Evolutionary conservation across 2,888 invertebrate species (phyloP).

Genomic region (Aphodius granarius): DNA sequence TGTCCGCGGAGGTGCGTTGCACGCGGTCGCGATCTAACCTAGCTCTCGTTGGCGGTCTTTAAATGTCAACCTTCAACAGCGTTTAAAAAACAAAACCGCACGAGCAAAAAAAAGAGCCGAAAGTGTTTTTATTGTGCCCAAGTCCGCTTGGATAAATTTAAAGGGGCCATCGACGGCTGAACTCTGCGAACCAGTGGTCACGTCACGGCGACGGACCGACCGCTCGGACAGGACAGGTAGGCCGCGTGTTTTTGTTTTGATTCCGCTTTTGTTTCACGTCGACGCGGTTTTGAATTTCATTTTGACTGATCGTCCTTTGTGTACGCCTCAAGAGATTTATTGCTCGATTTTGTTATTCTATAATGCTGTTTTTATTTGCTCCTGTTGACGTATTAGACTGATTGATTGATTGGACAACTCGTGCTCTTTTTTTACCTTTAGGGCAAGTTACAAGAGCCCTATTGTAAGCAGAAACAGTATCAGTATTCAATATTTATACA

Average conservation of each 20-base stretch:
- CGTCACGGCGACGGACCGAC: background rate
- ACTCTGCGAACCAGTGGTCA: background rate
- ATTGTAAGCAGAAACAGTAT: background rate
- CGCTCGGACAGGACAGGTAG: conserved; percentile 22
- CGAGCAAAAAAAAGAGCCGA: background rate
- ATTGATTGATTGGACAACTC: background rate
- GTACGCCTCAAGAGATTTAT: background rate
- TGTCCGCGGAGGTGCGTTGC: background rate
- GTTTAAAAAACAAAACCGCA: background rate
- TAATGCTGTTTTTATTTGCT: background rate
- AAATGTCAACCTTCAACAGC: background rate
- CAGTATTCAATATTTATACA: too few relatives aligned
- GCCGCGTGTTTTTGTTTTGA: conserved; percentile 22
- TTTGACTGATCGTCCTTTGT: background rate
- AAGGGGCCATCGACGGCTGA: background rate
- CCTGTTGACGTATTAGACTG: background rate
- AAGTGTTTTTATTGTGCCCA: background rate
- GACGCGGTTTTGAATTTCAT: background rate
- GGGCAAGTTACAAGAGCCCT: too few relatives aligned
- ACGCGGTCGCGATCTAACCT: background rate
- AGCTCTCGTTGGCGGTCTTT: background rate
- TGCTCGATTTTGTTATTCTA: background rate
- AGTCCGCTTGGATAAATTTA: background rate
- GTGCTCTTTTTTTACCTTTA: too few relatives aligned
- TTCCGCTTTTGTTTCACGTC: conserved; percentile 13